phyloP scores from a whole-genome alignment of 2,888 invertebrate species.

The Eupeodes luniger region DNA sequence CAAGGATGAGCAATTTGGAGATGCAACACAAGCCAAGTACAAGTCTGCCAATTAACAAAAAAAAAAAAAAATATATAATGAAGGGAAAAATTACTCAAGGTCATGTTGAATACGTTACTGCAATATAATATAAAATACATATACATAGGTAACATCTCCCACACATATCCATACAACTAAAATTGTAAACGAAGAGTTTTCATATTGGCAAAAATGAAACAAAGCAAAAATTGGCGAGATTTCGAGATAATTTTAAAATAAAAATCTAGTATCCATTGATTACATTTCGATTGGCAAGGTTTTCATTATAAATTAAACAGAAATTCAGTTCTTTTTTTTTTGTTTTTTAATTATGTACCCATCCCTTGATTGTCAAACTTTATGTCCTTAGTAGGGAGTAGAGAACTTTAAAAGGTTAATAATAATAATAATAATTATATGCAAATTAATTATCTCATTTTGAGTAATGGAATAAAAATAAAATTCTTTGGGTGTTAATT shows the following conservation, averaged over 20 bases:
- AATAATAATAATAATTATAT: constrained; percentile 40
- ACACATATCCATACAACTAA: background rate
- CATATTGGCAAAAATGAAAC: constrained; percentile 13
- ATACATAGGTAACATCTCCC: background rate
- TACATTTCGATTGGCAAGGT: constrained; percentile 57
- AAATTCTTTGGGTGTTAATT: constrained; percentile 16
- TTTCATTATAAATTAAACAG: constrained; percentile 35
- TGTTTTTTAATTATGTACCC: constrained; percentile 1
- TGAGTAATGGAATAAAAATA: constrained; percentile 18
- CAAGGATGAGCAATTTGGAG: constrained; percentile 28
- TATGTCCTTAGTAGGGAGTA: constrained; percentile 9
- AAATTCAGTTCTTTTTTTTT: constrained; percentile 16
- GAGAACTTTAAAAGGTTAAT: constrained; percentile 44
- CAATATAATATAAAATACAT: constrained; percentile 41
- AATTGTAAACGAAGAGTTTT: background rate
- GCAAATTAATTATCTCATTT: constrained; percentile 56
- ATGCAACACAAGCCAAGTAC: constrained; percentile 35
- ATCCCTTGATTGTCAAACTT: background rate
- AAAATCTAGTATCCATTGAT: constrained; percentile 45
- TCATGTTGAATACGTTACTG: constrained; percentile 38
- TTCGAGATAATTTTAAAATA: constrained; percentile 33
- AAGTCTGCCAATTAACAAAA: constrained; percentile 59
- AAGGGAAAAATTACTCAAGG: constrained; percentile 51
- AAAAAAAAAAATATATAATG: constrained; percentile 27
- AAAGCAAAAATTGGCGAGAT: constrained; percentile 51